A percentile compares a stretch with the other conserved stretches of the same genome.
Conservation (phyloP, 2,888 invertebrate genomes). For the Lycia hirtaria region DNA sequence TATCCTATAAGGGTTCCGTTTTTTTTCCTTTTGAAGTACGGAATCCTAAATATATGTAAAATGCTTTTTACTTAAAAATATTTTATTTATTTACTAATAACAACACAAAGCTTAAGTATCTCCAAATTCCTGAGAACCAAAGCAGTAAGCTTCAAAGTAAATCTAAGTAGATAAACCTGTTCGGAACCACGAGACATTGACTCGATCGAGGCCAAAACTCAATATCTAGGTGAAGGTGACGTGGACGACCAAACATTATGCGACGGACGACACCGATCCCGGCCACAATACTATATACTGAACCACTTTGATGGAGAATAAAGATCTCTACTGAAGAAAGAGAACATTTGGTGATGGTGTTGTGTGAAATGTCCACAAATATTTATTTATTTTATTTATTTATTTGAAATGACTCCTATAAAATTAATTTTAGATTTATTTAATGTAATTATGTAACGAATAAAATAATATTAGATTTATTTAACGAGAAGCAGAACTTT, state of each 20-base stretch:
- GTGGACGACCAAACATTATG: slow-evolving; percentile 32
- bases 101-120: not conserved
- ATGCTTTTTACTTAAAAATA: no score
- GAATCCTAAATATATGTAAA: no score
- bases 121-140: slow-evolving; percentile 11
- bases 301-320: not conserved
- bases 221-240: slow-evolving; percentile 59
- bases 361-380: no score
- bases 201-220: slow-evolving; percentile 47
- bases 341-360: not conserved
- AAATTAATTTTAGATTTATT: no score
- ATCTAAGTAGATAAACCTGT: slow-evolving; percentile 34
- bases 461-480: no score
- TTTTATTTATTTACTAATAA: no score
- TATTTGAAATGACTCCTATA: no score
- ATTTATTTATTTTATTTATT: no score
- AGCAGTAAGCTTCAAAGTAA: slow-evolving; percentile 1
- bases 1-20: no score
- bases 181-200: slow-evolving; percentile 31
- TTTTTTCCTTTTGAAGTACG: no score
- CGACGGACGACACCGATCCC: slow-evolving; percentile 15
- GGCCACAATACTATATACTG: not conserved
- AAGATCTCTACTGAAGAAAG: not conserved
- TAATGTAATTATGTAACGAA: no score
- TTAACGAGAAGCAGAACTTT: no score